These are phyloP conservation scores for Callionymus lyra DNA, from an alignment of 2,113 vertebrate genomes.

Conservation along the genomic window DNA sequence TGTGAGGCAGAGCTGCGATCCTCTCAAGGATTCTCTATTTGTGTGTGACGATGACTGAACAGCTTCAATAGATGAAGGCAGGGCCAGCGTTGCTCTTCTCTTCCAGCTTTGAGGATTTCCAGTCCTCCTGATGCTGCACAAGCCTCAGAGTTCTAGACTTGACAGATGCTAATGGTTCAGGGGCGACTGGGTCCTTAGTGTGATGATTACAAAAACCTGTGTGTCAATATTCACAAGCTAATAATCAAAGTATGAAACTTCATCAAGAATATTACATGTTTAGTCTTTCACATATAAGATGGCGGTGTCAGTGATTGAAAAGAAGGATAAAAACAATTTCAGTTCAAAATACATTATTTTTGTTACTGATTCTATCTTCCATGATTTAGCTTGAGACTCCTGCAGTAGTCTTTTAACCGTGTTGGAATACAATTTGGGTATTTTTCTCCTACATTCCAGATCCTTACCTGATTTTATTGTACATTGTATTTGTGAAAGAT, in stretches of 20 bases:
- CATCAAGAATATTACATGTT: too few relatives aligned
- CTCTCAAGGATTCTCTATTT: slow-evolving; percentile 24
- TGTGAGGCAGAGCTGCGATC: slow-evolving; percentile 27
- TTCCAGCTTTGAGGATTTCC: slow-evolving; percentile 46
- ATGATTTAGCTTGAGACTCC: too few relatives aligned
- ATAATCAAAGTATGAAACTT: slow-evolving; percentile 49
- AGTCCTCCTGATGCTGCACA: slow-evolving; percentile 45
- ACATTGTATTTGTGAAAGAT: too few relatives aligned
- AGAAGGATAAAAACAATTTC: too few relatives aligned
- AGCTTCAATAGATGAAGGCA: slow-evolving; percentile 57
- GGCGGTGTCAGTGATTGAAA: too few relatives aligned
- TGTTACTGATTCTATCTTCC: too few relatives aligned
- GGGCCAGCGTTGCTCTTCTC: slow-evolving; percentile 34
- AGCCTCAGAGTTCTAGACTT: slow-evolving; percentile 64
- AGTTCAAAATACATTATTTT: too few relatives aligned
- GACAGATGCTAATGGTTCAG: slow-evolving; percentile 64
- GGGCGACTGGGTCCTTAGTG: slow-evolving; percentile 52
- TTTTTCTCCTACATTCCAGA: too few relatives aligned
- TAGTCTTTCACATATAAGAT: too few relatives aligned
- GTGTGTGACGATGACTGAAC: slow-evolving; percentile 58
- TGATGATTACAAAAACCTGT: slow-evolving; percentile 48
- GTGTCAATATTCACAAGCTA: slow-evolving; percentile 57
- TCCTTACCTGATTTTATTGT: too few relatives aligned
- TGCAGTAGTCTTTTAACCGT: too few relatives aligned
- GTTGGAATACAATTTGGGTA: too few relatives aligned